These are phyloP conservation scores for Limenitis camilla DNA, from an alignment of 2,888 invertebrate species.

Conservation along the genomic window DNA sequence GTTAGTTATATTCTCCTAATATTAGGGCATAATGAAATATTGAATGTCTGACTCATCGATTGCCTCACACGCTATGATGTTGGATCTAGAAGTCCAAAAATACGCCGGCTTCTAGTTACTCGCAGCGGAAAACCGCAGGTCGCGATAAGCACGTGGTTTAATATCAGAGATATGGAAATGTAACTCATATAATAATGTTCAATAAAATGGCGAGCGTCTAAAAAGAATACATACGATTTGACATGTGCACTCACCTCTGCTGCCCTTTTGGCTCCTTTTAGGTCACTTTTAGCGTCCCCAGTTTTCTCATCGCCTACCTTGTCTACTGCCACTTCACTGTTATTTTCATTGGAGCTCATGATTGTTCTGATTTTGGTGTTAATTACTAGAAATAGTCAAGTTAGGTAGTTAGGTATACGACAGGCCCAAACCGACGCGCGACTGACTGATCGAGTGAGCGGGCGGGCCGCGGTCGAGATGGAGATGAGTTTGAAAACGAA, in stretches of 20 bases:
- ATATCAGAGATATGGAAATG: conserved; percentile 31
- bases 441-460: conserved; percentile 77
- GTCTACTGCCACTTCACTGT: conserved; percentile 88
- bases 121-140: conserved; percentile 23
- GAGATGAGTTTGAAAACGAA: conserved; percentile 86
- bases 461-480: conserved; percentile 74
- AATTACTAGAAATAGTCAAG: conserved; percentile 54
- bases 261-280: conserved; percentile 91
- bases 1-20: conserved; percentile 14
- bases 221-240: conserved; percentile 60
- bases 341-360: conserved; percentile 81
- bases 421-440: conserved; percentile 79
- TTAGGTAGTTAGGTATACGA: conserved; percentile 62
- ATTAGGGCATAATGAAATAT: conserved; percentile 32
- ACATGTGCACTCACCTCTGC: conserved; percentile 85
- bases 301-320: conserved; percentile 86
- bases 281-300: conserved; percentile 83
- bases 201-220: conserved; percentile 73
- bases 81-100: conserved; percentile 57
- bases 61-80: conserved; percentile 50
- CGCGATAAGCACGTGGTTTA: conserved; percentile 43
- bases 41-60: conserved; percentile 53
- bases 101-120: conserved; percentile 53
- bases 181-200: conserved; percentile 43
- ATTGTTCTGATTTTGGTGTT: conserved; percentile 65